These are phyloP conservation scores for Salvelinus alpinus DNA, from an alignment of 2,113 vertebrate genomes.

Conservation along the genomic window DNA sequence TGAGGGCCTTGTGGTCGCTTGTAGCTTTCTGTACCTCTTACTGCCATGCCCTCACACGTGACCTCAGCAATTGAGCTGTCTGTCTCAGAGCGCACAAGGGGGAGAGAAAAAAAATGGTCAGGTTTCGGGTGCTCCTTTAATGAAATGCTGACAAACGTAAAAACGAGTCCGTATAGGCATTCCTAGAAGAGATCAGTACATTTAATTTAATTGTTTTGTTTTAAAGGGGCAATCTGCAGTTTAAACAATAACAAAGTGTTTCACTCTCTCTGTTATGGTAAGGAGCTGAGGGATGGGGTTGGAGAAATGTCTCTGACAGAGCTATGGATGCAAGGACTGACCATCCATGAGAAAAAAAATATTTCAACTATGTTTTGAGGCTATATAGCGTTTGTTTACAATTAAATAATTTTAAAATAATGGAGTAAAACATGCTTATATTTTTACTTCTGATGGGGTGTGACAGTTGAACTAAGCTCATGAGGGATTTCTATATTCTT, in stretches of 20 bases:
- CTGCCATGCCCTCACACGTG: conserved; percentile 62
- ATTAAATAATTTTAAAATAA: too few relatives aligned
- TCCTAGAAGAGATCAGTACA: background rate
- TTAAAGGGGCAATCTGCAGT: background rate
- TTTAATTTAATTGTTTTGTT: background rate
- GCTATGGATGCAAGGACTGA: too few relatives aligned
- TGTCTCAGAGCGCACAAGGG: background rate
- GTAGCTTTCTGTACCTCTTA: conserved; percentile 43
- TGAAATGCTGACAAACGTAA: background rate
- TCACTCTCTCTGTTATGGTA: too few relatives aligned
- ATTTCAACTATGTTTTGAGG: too few relatives aligned
- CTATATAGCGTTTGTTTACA: too few relatives aligned
- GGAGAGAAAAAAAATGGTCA: background rate
- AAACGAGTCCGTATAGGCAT: background rate
- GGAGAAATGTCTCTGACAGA: too few relatives aligned
- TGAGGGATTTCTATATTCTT: too few relatives aligned
- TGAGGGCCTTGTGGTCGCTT: conserved; percentile 46
- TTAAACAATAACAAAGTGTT: too few relatives aligned
- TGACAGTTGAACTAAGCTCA: too few relatives aligned
- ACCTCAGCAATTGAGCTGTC: conserved; percentile 21
- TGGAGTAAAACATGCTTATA: background rate
- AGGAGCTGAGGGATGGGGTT: too few relatives aligned
- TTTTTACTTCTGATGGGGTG: too few relatives aligned
- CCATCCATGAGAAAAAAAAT: too few relatives aligned
- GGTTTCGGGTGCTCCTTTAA: background rate